These are phyloP conservation scores for Malurus splendens DNA, from an alignment of 2,797 vertebrate genomes.

Conservation along the genomic window DNA sequence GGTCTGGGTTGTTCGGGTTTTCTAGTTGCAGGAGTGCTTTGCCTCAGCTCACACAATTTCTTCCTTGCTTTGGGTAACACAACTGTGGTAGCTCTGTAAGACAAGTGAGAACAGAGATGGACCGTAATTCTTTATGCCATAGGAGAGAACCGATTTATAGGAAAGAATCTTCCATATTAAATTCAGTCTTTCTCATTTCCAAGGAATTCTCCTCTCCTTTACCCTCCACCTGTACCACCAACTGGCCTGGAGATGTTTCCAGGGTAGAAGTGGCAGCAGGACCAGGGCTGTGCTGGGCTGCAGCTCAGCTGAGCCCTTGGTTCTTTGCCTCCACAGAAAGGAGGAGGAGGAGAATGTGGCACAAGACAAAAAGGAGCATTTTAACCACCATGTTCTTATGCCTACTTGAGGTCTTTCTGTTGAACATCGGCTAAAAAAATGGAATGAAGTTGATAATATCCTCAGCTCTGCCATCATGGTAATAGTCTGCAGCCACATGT, in stretches of 20 bases:
- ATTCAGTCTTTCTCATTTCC: conserved; percentile 74
- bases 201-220: conserved; percentile 81
- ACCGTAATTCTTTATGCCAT: not conserved
- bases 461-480: not conserved
- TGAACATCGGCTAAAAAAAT: not conserved
- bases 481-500: too few relatives aligned
- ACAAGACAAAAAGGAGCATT: not conserved
- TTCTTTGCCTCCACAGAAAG: not conserved
- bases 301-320: not conserved
- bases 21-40: not conserved
- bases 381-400: not conserved
- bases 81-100: not conserved
- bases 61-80: not conserved
- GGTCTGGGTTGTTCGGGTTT: not conserved
- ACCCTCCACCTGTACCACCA: conserved; percentile 69
- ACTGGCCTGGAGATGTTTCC: not conserved
- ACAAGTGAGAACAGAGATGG: not conserved
- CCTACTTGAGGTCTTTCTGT: not conserved
- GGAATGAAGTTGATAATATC: not conserved
- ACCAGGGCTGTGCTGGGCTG: not conserved
- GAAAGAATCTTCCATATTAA: conserved; percentile 10
- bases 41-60: too few relatives aligned
- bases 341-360: fast-evolving
- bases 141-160: not conserved
- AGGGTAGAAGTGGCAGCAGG: not conserved